phyloP scores from a whole-genome alignment of 2,888 invertebrate species.

The Cheilosia pagana region DNA sequence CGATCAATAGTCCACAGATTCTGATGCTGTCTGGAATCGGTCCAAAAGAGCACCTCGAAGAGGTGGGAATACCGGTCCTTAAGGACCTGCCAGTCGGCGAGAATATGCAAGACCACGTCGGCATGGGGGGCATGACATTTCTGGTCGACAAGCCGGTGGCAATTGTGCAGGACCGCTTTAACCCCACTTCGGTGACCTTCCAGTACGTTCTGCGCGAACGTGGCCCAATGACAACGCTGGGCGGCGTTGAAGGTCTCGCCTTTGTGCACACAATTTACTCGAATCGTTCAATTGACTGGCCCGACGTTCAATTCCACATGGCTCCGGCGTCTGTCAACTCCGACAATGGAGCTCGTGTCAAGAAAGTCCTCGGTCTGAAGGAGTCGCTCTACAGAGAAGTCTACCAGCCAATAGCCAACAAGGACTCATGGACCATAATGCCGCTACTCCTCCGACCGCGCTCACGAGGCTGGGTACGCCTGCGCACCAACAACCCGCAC shows the following conservation, averaged over 20 bases:
- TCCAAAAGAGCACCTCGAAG: conserved; percentile 88
- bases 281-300: conserved; percentile 90
- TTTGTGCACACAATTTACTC: conserved; percentile 94
- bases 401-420: conserved; percentile 91
- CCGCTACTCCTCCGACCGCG: conserved; percentile 92
- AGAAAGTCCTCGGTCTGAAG: conserved; percentile 91
- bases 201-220: conserved; percentile 90
- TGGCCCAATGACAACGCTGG: conserved; percentile 94
- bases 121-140: conserved; percentile 88
- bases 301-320: conserved; percentile 96
- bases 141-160: conserved; percentile 92
- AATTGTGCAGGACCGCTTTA: conserved; percentile 91
- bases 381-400: conserved; percentile 92
- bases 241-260: conserved; percentile 94
- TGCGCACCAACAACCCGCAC: conserved; percentile 92
- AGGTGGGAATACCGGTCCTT: conserved; percentile 89
- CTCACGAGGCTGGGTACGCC: conserved; percentile 90
- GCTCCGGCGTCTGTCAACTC: conserved; percentile 94
- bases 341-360: conserved; percentile 89
- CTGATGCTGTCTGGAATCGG: conserved; percentile 95
- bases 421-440: conserved; percentile 91
- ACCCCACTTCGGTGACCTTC: conserved; percentile 91
- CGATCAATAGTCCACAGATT: conserved; percentile 95
- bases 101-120: conserved; percentile 95
- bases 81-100: conserved; percentile 91